These are phyloP conservation scores for Diorhabda elongata DNA, from an alignment of 1,140 invertebrate species.

Conservation along the genomic window DNA sequence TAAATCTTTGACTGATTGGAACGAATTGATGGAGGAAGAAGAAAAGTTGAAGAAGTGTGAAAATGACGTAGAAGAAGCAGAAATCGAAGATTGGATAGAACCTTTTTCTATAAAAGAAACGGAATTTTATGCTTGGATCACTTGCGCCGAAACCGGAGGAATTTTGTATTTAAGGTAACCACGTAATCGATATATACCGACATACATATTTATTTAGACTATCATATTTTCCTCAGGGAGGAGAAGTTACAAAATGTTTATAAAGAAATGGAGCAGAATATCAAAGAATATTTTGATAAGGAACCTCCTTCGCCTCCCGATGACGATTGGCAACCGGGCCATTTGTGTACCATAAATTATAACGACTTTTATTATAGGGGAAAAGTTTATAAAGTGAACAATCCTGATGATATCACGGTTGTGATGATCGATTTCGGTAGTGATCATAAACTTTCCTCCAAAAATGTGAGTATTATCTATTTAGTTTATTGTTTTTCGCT, in stretches of 20 bases:
- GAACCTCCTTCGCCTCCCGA: conserved; percentile 14
- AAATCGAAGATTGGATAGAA: conserved; percentile 28
- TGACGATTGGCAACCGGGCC: conserved; percentile 26
- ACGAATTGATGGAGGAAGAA: conserved; percentile 17
- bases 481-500: neutral
- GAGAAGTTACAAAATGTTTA: conserved; percentile 19
- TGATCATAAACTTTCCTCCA: conserved; percentile 21
- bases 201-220: neutral
- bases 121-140: conserved; percentile 27
- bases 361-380: conserved; percentile 28
- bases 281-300: conserved; percentile 27
- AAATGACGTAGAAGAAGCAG: conserved; percentile 12
- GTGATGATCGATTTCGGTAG: conserved; percentile 34
- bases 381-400: conserved; percentile 22
- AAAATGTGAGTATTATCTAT: conserved; percentile 5
- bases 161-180: conserved; percentile 21
- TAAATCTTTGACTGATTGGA: conserved; percentile 11
- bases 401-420: conserved; percentile 15
- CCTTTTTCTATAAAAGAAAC: conserved; percentile 19
- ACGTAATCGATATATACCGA: neutral
- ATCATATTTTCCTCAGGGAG: conserved; percentile 7
- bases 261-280: conserved; percentile 26
- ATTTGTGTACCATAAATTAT: conserved; percentile 32
- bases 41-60: conserved; percentile 4
- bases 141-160: conserved; percentile 30